A percentile compares a stretch with the other conserved stretches of the same genome.
phyloP scores from a whole-genome alignment of 2,888 invertebrate species.

The Amblyjoppa proteus region DNA sequence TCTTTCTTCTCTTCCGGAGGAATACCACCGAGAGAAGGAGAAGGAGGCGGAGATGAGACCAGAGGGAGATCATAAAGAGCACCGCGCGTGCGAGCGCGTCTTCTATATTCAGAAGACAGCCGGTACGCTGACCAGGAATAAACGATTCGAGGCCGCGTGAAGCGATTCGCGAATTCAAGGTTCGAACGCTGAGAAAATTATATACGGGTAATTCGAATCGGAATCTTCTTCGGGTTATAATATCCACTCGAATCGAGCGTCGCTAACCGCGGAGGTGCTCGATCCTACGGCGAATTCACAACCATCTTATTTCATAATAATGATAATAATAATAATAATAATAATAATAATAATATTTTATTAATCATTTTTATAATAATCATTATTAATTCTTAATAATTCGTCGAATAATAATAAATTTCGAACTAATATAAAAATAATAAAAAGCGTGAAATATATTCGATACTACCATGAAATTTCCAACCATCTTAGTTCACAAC shows the following conservation, averaged over 20 bases:
- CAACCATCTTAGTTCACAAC: too few relatives aligned
- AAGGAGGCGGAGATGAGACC: neutral
- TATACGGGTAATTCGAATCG: conserved; percentile 47
- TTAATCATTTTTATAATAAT: neutral
- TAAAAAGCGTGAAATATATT: neutral
- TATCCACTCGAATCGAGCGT: conserved; percentile 8
- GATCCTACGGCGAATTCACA: too few relatives aligned
- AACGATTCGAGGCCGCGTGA: conserved; percentile 53
- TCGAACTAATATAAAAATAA: neutral
- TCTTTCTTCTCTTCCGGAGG: neutral
- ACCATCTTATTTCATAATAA: too few relatives aligned
- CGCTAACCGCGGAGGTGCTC: neutral
- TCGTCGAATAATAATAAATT: neutral
- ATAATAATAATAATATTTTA: too few relatives aligned
- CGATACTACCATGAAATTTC: conserved; percentile 2
- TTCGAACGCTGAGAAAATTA: conserved; percentile 29
- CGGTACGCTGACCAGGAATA: conserved; percentile 54
- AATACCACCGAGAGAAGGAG: neutral
- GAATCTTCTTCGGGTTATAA: neutral
- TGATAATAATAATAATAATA: too few relatives aligned
- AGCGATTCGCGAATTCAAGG: conserved; percentile 63
- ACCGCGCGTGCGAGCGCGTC: conserved; percentile 20
- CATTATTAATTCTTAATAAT: neutral
- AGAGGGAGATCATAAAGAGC: conserved; percentile 7
- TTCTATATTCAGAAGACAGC: conserved; percentile 58